Evolutionary conservation across 92 coral and sea anemone species (phyloP).

Genomic region (Pocillopora grandis): DNA sequence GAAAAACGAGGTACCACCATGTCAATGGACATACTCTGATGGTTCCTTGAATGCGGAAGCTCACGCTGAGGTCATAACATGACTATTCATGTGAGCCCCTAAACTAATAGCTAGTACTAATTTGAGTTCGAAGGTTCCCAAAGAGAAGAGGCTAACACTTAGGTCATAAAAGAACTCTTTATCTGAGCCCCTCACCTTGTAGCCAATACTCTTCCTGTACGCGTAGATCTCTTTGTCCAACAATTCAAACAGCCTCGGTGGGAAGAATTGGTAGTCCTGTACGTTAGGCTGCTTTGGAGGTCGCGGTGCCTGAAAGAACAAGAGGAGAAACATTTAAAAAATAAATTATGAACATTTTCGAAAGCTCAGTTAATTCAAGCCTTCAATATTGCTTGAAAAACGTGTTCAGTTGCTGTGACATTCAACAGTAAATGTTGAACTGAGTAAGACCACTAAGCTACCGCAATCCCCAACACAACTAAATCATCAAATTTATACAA

Average conservation of each 20-base stretch:
- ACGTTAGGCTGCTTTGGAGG: slow-evolving; percentile 99
- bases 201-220: slow-evolving; percentile 95
- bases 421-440: too few relatives aligned
- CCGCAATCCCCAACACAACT: too few relatives aligned
- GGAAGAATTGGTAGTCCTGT: slow-evolving; percentile 98
- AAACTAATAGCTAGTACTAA: slow-evolving; percentile 91
- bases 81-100: not conserved
- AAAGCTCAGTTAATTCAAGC: not conserved
- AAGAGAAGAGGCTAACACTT: not conserved
- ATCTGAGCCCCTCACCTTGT: slow-evolving; percentile 69
- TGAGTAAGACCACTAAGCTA: too few relatives aligned
- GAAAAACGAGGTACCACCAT: not conserved
- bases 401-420: too few relatives aligned
- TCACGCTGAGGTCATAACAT: not conserved
- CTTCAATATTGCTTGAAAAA: too few relatives aligned
- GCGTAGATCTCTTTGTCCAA: slow-evolving; percentile 97
- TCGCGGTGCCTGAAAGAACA: slow-evolving; percentile 79
- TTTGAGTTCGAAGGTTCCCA: not conserved
- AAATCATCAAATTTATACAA: not conserved
- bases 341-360: not conserved
- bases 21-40: not conserved
- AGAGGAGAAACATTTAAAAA: not conserved
- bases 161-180: not conserved
- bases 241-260: slow-evolving; percentile 97
- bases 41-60: not conserved